Base-by-base conservation (phyloP, 2,797 vertebrate species). In the Serranus cabrilla region DNA sequence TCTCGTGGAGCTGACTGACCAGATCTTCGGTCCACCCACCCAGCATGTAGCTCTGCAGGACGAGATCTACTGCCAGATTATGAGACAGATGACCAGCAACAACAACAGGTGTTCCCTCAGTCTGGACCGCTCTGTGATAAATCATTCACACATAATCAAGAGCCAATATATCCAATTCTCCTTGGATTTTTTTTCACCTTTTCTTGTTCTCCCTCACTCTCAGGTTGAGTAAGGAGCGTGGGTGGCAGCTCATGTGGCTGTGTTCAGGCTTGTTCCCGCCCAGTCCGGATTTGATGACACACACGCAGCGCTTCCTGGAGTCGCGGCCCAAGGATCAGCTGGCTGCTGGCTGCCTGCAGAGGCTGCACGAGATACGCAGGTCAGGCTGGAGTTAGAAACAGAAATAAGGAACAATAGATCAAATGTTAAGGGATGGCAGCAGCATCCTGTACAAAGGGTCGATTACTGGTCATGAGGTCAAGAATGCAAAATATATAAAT, bases 41-140 rank as follows among this genome's bases (percentile, higher is more conserved):
- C 91, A 95, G 71, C 90, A 97, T 3, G 64, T 91, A 0, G 81
- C 77, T 3, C 91, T 99, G 31, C 90, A 91, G 85, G 97, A 99
- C 10, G 98, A 99, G 83, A 93, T 99, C 81, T 99, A 99, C 93
- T 99, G 98, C 81, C 98, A 99, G 94, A 97, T 99, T 65, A 96
- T 99, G 95, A 99, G 96, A 86, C 98, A 99, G 86, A 94, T 99
- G 91, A 99, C 97, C 3, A 89, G 81, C 68, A 99, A 99, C 85
- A 88, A 34, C 73, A 96, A 87, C 89, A 97, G 96, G 98, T 99
- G 86, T 62, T 42, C 13, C 14, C 11, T 60, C 42, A 3, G 8
- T 34, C 9, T 63, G 8, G 4, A n/a, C 12, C 4, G 37, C 2
- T 60, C 16, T 18, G 4, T 27, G 11, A 31, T 18, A 5, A 70